Evolutionary conservation across 2,797 vertebrate genomes (phyloP).

Genomic region (Poeciliopsis paucimaculata): DNA sequence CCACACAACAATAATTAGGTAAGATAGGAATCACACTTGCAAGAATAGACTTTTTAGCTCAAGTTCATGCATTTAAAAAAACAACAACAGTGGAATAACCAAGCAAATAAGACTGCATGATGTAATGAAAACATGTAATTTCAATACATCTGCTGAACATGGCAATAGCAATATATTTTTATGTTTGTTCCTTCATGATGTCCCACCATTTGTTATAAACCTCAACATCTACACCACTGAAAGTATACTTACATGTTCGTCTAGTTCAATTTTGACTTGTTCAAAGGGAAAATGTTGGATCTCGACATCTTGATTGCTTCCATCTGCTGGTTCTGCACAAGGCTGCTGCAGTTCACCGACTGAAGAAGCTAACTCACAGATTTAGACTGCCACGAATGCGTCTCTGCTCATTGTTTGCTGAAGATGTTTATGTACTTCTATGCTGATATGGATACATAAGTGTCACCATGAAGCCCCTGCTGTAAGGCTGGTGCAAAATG

Average conservation of each 20-base stretch:
- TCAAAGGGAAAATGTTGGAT: not conserved
- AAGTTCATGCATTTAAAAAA: not conserved
- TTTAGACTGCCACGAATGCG: not conserved
- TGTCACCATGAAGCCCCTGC: not conserved
- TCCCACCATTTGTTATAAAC: not conserved
- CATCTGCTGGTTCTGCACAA: not conserved
- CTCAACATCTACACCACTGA: not conserved
- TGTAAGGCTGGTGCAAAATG: not conserved
- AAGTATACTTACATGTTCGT: not conserved
- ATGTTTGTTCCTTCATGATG: not conserved
- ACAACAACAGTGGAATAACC: not conserved
- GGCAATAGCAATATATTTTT: not conserved
- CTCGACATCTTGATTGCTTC: not conserved
- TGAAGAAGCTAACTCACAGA: not conserved
- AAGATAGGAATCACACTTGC: not conserved
- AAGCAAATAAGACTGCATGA: not conserved
- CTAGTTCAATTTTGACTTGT: not conserved
- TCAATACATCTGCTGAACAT: not conserved
- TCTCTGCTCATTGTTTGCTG: not conserved
- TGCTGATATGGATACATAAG: not conserved
- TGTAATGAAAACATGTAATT: not conserved
- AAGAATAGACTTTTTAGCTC: not conserved
- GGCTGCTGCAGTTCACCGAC: not conserved
- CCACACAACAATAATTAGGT: not conserved
- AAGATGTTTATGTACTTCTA: not conserved